Base-by-base conservation (phyloP, 2,113 vertebrate genomes). In the Engraulis encrasicolus region DNA sequence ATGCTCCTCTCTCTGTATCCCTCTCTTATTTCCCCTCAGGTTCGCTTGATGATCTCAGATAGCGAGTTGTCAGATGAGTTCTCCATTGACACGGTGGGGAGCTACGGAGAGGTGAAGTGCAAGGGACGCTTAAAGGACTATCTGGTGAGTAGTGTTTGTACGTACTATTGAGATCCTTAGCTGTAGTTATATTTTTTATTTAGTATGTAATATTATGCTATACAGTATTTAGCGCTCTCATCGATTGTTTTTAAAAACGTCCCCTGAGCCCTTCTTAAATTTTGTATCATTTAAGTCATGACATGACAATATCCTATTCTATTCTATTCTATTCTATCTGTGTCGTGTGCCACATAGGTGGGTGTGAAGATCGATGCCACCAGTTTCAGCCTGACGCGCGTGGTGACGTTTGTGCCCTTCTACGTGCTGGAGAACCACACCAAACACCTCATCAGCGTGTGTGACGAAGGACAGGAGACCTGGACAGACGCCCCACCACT, bases 321-420 rank as follows among this genome's bases (percentile, higher is more conserved):
- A n/a, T n/a, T n/a, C n/a, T n/a, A n/a, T n/a, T n/a, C n/a, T n/a
- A n/a, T n/a, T n/a, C n/a, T n/a, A n/a, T n/a, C n/a, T n/a, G n/a
- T 83, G 49, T 79, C 81, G 12, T 79, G 6, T 88, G 6, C 88
- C 36, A 87, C 20, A 36, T 71, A 99, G 98, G 97, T 99, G 0
- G 98, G 98, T 77, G 94, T 99, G 89, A 99, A 97, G 89, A 99
- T 99, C 77, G 94, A 99, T 79, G 92, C 96, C 9, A 98, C 95
- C 94, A 99, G 97, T 90, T 99, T 99, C 94, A 98, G 97, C 86
- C 93, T 99, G 91, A 99, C 98, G 1, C 98, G 98, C 89, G 97
- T 99, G 85, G 98, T 99, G 86, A 98, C 96, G 80, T 99, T 99
- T 88, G 95, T 98, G 81, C 98, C 98, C 0, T 99, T 98, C 93